These are phyloP conservation scores for Halocynthia aurantium DNA, from an alignment of 23 tunicate species.

Conservation along the genomic window DNA sequence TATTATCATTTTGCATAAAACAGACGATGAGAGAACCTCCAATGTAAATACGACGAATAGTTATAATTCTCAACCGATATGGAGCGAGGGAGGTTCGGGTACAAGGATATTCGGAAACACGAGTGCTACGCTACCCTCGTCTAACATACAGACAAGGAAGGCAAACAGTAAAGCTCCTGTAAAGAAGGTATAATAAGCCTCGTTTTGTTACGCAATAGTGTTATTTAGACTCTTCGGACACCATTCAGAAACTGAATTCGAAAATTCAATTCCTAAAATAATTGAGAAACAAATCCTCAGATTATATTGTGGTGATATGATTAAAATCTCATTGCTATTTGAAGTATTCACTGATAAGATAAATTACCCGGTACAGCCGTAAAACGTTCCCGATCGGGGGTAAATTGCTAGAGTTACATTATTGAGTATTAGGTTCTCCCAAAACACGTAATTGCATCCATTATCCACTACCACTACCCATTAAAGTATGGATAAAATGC, in stretches of 20 bases:
- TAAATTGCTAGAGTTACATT: too few relatives aligned
- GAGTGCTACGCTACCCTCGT: neutral
- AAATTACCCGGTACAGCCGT: too few relatives aligned
- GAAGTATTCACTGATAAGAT: too few relatives aligned
- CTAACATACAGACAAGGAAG: slow-evolving; percentile 21
- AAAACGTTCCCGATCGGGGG: too few relatives aligned
- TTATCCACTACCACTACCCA: too few relatives aligned
- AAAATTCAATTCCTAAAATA: neutral
- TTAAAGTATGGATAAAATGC: too few relatives aligned
- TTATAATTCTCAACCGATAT: slow-evolving; percentile 21
- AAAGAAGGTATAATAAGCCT: slow-evolving; percentile 28
- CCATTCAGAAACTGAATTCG: neutral
- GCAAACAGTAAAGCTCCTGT: slow-evolving; percentile 24
- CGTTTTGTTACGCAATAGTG: neutral
- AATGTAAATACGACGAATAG: neutral
- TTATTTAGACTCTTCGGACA: neutral
- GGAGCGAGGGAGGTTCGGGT: slow-evolving; percentile 54
- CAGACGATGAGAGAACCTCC: neutral
- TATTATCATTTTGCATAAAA: too few relatives aligned
- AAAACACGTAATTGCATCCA: too few relatives aligned
- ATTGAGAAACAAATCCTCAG: too few relatives aligned
- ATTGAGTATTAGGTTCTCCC: too few relatives aligned
- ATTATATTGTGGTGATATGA: too few relatives aligned
- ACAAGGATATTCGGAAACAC: slow-evolving; percentile 44
- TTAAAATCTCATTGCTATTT: too few relatives aligned